phyloP scores from a whole-genome alignment of 2,113 vertebrate genomes.

The Aptenodytes forsteri region DNA sequence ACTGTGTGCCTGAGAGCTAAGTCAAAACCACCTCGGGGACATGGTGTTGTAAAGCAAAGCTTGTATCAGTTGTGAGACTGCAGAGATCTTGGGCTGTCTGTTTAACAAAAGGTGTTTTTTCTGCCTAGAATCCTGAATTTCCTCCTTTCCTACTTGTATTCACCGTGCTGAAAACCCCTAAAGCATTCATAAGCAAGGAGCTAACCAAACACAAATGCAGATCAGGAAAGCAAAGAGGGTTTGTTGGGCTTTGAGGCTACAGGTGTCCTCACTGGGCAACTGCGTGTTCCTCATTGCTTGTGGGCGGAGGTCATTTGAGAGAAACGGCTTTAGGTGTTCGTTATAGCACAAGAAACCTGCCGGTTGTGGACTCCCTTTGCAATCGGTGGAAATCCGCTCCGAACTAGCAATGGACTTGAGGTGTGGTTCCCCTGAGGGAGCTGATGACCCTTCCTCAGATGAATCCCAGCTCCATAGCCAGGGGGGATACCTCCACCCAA shows the following conservation, averaged over 20 bases:
- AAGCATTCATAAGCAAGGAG: not conserved
- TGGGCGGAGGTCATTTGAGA: not conserved
- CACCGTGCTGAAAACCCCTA: not conserved
- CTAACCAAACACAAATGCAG: not conserved
- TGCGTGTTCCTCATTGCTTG: not conserved
- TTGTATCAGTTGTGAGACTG: not conserved
- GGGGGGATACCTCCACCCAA: not conserved
- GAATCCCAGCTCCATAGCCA: not conserved
- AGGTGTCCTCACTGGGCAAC: not conserved
- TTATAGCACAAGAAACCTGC: not conserved
- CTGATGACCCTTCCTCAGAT: not conserved
- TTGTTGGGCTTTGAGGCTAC: not conserved
- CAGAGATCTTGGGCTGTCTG: not conserved
- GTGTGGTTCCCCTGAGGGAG: not conserved
- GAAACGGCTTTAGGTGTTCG: not conserved
- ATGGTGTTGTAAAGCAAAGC: not conserved
- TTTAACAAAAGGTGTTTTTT: not conserved
- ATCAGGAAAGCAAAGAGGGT: not conserved
- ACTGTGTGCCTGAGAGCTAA: not conserved
- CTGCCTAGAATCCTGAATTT: not conserved
- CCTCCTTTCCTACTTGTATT: not conserved
- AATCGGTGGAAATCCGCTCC: not conserved
- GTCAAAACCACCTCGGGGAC: not conserved
- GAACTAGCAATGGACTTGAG: not conserved
- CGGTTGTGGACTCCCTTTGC: not conserved